Evolutionary conservation across 92 coral and sea anemone genomes (phyloP), one percentile per base, ranked within the genome.

Genomic region (Actinernus sp.): DNA sequence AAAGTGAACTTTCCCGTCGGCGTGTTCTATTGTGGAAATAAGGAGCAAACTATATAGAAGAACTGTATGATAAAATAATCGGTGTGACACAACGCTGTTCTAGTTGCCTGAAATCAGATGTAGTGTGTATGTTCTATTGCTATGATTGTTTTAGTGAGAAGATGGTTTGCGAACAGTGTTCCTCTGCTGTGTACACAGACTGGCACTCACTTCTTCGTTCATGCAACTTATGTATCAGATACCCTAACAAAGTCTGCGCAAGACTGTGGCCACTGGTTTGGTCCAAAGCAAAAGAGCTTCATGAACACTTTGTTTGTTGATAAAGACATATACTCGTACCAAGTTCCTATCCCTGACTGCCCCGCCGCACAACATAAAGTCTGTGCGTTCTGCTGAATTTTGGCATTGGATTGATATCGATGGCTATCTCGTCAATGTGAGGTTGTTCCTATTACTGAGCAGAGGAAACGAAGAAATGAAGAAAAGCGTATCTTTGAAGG

Each of bases 291-390:
- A 55, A 78, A 78, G 66, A 78, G 79, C 58, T 78, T 78, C 49
- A 78, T 69, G 63, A 78, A 56, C 31, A 29, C 85, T 26, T 70
- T 78, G 87, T 68, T 81, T 3, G 55, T 55, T 22, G 82, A 73
- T 48, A 79, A 56, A 36, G 49, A 0, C 2, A 79, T 50, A 44
- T 79, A 79, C 49, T 68, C 86, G 33, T 53, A 79, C 65, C 80
- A 53, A 27, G 73, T 63, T 28, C 82, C 87, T 20, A 63, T 81
- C 41, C 82, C 75, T 27, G 82, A 73, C 20, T 81, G 82, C 76
- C 86, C 86, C 2, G n/a, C n/a, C 83, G 1, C 86, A 79, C 73
- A 79, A 79, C 61, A 79, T 79, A n/a, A 79, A 70, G 76, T 78
- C 80, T 4, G 85, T 70, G 10, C 49, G 85, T 12, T 78, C 80